Percentiles rank a stretch among this genome's conserved stretches.
These are phyloP conservation scores for Apocrypta bakeri DNA, from an alignment of 1,140 invertebrate genomes.

Conservation along the genomic window DNA sequence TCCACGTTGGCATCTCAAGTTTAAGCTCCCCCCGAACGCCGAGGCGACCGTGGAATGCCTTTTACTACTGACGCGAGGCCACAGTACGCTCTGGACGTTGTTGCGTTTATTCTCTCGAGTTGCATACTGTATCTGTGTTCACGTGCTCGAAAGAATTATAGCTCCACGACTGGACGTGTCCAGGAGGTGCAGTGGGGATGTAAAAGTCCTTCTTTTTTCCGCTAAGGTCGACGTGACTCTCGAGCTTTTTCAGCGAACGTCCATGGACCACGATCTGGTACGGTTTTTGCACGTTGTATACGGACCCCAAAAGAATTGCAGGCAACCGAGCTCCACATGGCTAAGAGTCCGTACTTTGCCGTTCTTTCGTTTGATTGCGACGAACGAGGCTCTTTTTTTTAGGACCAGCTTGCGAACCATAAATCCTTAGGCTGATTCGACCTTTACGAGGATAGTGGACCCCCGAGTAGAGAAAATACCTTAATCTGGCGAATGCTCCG, in stretches of 20 bases:
- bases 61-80: conserved; percentile 4
- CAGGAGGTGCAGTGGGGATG: neutral
- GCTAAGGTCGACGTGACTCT: conserved; percentile 3
- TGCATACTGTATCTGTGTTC: neutral
- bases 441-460: neutral
- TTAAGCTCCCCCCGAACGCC: neutral
- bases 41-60: neutral
- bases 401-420: neutral
- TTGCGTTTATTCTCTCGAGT: neutral
- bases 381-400: neutral
- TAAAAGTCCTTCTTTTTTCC: neutral
- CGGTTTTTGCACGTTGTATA: neutral
- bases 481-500: neutral
- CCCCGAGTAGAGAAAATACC: neutral
- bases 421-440: neutral
- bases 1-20: neutral
- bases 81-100: neutral
- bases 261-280: too few relatives aligned
- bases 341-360: neutral
- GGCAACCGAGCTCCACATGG: too few relatives aligned
- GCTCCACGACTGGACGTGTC: neutral
- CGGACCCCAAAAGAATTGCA: neutral
- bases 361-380: neutral
- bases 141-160: neutral
- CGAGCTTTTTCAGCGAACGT: neutral